Conservation (phyloP, 2,113 vertebrate genomes). For the Alouatta palliata region DNA sequence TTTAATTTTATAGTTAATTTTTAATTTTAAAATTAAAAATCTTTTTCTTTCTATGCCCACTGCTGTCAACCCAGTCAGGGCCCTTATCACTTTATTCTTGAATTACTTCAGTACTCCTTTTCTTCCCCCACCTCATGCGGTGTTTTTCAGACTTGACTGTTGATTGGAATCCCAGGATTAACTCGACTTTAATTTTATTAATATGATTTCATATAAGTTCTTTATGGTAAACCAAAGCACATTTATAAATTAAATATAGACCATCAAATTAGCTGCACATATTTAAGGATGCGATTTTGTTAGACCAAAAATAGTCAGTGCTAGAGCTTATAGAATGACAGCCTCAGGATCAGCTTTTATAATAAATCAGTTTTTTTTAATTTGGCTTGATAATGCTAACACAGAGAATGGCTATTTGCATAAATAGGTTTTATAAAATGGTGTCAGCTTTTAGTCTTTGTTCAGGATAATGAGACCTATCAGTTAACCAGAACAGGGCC, state of each 20-base stretch:
- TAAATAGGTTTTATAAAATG: background rate
- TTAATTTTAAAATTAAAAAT: background rate
- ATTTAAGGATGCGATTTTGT: background rate
- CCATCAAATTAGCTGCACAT: background rate
- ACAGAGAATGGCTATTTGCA: background rate
- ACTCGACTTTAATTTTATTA: constrained; percentile 32
- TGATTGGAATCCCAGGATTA: background rate
- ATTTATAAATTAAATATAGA: background rate
- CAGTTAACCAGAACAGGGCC: background rate
- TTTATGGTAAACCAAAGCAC: background rate
- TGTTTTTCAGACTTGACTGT: background rate
- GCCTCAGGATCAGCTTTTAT: constrained; percentile 29
- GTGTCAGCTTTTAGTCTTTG: constrained; percentile 17
- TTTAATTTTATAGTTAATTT: background rate
- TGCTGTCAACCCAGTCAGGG: background rate
- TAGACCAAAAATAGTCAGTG: background rate
- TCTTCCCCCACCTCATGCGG: background rate
- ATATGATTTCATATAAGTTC: background rate
- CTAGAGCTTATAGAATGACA: background rate
- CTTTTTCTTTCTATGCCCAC: background rate
- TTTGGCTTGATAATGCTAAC: background rate
- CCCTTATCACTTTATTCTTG: background rate
- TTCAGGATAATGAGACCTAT: background rate
- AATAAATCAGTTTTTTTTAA: background rate
- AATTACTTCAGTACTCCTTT: background rate